A percentile compares a stretch with the other conserved stretches of the same genome.
phyloP scores from a whole-genome alignment of 2,797 vertebrate genomes.

The Scolopax bukidnonensis region DNA sequence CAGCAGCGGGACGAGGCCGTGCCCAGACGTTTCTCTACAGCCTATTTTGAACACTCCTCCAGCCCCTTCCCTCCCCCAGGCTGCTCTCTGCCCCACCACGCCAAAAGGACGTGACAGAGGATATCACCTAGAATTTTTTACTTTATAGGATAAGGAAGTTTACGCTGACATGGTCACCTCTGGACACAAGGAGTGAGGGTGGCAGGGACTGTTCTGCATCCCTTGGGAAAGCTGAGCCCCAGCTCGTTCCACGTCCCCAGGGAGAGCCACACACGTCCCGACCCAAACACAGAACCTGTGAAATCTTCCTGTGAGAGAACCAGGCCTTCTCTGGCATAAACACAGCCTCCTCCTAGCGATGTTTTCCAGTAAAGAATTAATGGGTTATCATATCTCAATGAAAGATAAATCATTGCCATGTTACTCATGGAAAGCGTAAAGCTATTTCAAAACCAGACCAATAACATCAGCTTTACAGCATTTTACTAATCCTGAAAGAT shows the following conservation, averaged over 20 bases:
- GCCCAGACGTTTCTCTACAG: not conserved
- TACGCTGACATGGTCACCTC: not conserved
- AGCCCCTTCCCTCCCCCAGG: not conserved
- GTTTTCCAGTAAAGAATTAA: not conserved
- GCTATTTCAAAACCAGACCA: not conserved
- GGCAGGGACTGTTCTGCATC: not conserved
- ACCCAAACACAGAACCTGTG: not conserved
- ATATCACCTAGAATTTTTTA: not conserved
- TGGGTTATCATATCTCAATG: not conserved
- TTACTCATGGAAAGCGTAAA: not conserved
- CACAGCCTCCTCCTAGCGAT: not conserved
- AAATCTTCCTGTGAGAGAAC: too few relatives aligned
- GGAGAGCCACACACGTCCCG: not conserved
- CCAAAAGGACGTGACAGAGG: not conserved
- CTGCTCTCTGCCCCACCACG: not conserved
- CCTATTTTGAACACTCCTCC: not conserved
- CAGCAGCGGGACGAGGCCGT: not conserved
- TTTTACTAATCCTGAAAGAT: not conserved
- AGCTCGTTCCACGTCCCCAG: accelerated
- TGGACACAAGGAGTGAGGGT: not conserved
- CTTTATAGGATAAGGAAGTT: not conserved
- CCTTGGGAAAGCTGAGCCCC: not conserved
- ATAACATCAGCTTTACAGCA: not conserved
- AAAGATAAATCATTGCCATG: not conserved
- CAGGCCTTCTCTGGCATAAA: not conserved